A percentile compares a stretch with the other conserved stretches of the same genome.
Evolutionary conservation across 1,140 invertebrate species (phyloP).

Genomic region (Zaprionus vittiger): DNA sequence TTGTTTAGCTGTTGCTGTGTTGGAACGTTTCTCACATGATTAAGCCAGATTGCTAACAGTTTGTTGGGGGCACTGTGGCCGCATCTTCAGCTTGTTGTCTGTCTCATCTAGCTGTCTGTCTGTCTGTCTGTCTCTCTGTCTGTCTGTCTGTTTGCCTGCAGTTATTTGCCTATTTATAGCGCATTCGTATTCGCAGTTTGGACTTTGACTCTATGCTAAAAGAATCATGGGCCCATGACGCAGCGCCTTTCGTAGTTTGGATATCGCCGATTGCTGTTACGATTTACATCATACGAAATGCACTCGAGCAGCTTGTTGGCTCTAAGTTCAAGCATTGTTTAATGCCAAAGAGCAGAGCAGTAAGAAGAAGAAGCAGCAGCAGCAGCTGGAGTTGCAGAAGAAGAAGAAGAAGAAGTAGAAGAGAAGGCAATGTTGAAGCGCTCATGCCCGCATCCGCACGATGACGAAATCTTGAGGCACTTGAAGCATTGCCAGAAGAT

Average conservation of each 20-base stretch:
- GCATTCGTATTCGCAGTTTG: conserved; percentile 45
- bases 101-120: neutral
- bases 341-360: conserved; percentile 32
- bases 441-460: conserved; percentile 37
- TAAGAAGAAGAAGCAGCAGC: conserved; percentile 17
- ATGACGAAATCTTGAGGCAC: conserved; percentile 67
- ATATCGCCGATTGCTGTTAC: conserved; percentile 47
- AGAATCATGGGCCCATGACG: conserved; percentile 62
- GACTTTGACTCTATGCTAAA: conserved; percentile 62
- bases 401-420: conserved; percentile 26
- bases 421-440: conserved; percentile 34
- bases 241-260: conserved; percentile 53
- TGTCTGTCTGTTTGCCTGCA: conserved; percentile 37
- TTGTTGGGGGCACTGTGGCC: conserved; percentile 43
- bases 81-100: conserved; percentile 40
- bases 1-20: conserved; percentile 36
- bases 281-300: conserved; percentile 60
- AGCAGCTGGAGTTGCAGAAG: neutral
- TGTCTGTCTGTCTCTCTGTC: neutral
- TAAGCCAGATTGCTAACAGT: conserved; percentile 80
- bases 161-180: conserved; percentile 74
- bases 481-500: conserved; percentile 36
- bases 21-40: conserved; percentile 76
- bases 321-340: conserved; percentile 70
- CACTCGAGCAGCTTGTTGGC: conserved; percentile 47